A percentile compares a stretch with the other conserved stretches of the same genome.
These are phyloP conservation scores for Platyrinchus mystaceus DNA, from an alignment of 2,797 vertebrate genomes.

Conservation along the genomic window DNA sequence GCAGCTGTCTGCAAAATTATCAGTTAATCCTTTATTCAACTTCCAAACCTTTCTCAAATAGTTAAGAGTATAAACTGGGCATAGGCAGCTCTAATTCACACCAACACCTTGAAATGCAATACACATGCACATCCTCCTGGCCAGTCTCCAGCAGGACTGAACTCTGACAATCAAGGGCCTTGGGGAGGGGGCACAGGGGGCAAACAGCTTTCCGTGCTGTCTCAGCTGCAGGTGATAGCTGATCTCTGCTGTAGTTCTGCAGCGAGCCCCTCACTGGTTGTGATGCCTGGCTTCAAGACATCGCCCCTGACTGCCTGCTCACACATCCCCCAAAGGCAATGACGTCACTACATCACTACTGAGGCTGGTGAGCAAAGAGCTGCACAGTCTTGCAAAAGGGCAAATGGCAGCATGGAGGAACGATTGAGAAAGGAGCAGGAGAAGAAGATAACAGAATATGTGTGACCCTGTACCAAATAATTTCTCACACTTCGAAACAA, in stretches of 20 bases:
- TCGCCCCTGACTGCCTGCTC: background rate
- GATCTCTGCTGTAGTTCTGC: background rate
- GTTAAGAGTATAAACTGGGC: background rate
- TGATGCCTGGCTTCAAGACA: background rate
- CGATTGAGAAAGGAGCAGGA: background rate
- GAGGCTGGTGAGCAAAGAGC: background rate
- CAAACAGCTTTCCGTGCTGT: background rate
- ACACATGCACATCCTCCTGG: background rate
- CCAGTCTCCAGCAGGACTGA: background rate
- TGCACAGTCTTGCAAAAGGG: background rate
- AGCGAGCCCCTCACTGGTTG: background rate
- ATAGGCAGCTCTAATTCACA: conserved; percentile 6
- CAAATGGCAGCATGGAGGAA: background rate
- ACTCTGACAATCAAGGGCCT: background rate
- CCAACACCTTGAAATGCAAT: background rate
- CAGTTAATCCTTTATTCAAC: conserved; percentile 43
- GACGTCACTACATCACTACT: background rate
- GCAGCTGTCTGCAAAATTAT: conserved; percentile 32
- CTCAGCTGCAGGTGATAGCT: background rate
- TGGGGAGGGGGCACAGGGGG: background rate
- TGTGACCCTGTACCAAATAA: background rate
- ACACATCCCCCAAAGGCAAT: background rate
- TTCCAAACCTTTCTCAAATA: conserved; percentile 47
- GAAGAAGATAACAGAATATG: background rate
- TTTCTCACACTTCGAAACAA: background rate